A percentile compares a stretch with the other conserved stretches of the same genome.
These are phyloP conservation scores for Zaprionus davidi DNA, from an alignment of 1,140 invertebrate genomes.

Conservation along the genomic window DNA sequence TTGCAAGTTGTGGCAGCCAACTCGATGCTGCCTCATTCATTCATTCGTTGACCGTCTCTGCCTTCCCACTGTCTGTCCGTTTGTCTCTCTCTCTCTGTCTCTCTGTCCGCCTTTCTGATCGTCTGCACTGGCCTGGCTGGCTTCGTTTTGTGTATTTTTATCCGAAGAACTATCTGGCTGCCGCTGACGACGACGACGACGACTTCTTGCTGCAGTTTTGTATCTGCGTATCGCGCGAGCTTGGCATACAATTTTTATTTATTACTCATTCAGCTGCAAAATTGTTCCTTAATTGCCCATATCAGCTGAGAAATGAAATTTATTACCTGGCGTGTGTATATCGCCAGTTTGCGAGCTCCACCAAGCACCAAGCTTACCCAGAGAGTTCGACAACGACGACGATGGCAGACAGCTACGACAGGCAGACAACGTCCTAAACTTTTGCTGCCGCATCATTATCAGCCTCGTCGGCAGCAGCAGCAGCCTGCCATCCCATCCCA, in stretches of 20 bases:
- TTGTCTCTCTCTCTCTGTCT: slow-evolving; percentile 7
- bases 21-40: slow-evolving; percentile 51
- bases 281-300: slow-evolving; percentile 84
- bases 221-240: slow-evolving; percentile 72
- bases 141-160: slow-evolving; percentile 69
- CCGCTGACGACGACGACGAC: slow-evolving; percentile 16
- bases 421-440: slow-evolving; percentile 54
- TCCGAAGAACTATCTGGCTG: slow-evolving; percentile 77
- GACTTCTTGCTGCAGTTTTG: slow-evolving; percentile 77
- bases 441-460: slow-evolving; percentile 78
- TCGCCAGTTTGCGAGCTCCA: slow-evolving; percentile 52
- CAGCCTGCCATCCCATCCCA: slow-evolving; percentile 8
- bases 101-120: background rate
- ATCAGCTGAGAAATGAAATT: slow-evolving; percentile 84
- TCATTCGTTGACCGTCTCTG: slow-evolving; percentile 43
- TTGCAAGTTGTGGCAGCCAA: slow-evolving; percentile 8
- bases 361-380: background rate
- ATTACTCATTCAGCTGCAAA: slow-evolving; percentile 84
- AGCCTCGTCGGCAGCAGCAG: slow-evolving; percentile 46
- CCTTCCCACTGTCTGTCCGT: slow-evolving; percentile 1
- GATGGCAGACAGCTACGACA: background rate
- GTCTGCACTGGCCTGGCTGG: slow-evolving; percentile 25
- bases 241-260: slow-evolving; percentile 83
- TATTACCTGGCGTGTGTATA: slow-evolving; percentile 84
- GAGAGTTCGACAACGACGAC: slow-evolving; percentile 1